Evolutionary conservation across 2,888 invertebrate species (phyloP), one percentile per base, ranked within the genome.

Genomic region (Chaitophorus viminalis): DNA sequence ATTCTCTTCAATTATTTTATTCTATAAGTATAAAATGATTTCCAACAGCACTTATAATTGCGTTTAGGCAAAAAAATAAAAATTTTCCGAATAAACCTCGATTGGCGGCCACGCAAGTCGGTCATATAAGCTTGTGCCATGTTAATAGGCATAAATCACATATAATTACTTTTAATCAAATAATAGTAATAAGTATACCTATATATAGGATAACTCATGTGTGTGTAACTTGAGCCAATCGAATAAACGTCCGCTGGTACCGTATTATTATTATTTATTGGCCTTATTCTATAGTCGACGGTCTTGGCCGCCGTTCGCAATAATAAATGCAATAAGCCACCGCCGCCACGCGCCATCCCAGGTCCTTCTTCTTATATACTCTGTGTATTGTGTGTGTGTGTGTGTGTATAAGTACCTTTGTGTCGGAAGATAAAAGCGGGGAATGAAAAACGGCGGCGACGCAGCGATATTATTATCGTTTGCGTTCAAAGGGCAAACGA

Each of bases 381-480:
- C 33, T 29, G 25, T 4, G 11, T 29, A 6, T 39, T 52, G 29
- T 18, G 25, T 54, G 54, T n/a, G 54, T 33, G 21, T 31, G 76
- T 39, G 6, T 17, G 39, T 76, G 31, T 65, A 11, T 60, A 46
- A 29, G 33, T 85, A 85, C 84, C 84, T 85, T 85, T 85, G 84
- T 77, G 84, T 68, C 68, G 18, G 76, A 25, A 25, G 76, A 65
- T 68, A 75, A 83, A 75, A 75, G 84, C 39, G 39, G 76, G 68
- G 77, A 68, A 85, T 77, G 84, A 85, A 85, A 85, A 85, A 85
- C 76, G 76, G 33, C 84, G 39, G 65, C 14, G 60, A 33, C 31
- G 39, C 70, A 39, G 77, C 84, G 68, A 77, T 85, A 85, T 85
- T 85, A 85, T 85, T 85, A 85, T 85, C 68, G 84, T 85, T 85